Evolutionary conservation across 2,797 vertebrate species (phyloP), one percentile per base, ranked within the genome.

Genomic region (Bradypodion pumilum): DNA sequence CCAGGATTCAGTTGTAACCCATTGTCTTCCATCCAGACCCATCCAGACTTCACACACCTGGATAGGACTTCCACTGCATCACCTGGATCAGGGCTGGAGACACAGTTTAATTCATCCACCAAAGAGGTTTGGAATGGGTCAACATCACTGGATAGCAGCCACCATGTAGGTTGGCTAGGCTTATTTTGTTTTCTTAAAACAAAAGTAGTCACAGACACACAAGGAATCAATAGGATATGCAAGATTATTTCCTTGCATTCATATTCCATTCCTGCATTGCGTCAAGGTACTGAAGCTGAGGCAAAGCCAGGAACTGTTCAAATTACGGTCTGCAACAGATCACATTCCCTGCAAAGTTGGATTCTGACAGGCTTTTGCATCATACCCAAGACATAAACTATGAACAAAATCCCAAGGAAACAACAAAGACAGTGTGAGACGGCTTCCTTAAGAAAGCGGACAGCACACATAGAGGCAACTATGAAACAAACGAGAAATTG

Each of bases 401-500:
- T 88, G 88, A 85, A 87, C 87, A 92, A 94, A 93, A 88, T 88
- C 85, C 82, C 91, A 92, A 82, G 32, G 79, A 91, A 84, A 73
- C 62, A 90, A 88, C 87, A 89, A 90, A 93, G 87, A 87, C 85
- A 89, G 84, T 88, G 86, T 84, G 90, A 92, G 85, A 91, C 80
- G 74, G 81, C 62, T 83, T 88, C 68, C 82, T 79, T 65, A 78
- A 89, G 87, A 93, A 90, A 83, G 74, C 80, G 86, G 92, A 92
- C 66, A 87, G 27, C 84, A 78, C 90, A 86, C 87, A 88, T 91
- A 86, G 90, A 88, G 86, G 63, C 87, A 83, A 91, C 93, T 91
- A 40, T 63, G 85, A 87, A 80, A 95, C 91, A 94, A 94, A 95
- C 90, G 93, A 93, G 92, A 90, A 94, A 92, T 88, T 89, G 82